Conservation (phyloP, 1,140 invertebrate species). For the Teleopsis dalmanni region DNA sequence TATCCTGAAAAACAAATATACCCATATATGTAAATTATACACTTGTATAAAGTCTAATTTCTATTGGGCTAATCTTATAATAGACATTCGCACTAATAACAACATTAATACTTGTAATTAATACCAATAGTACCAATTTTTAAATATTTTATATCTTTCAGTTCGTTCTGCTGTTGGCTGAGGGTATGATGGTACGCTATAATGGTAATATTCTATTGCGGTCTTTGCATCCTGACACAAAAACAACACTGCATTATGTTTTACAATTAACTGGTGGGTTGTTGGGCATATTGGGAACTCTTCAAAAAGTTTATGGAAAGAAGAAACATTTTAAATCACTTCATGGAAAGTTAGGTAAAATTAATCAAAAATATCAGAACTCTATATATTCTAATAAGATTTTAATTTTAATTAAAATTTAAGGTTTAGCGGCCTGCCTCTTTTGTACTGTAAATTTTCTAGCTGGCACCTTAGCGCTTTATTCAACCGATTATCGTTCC, state of each 20-base stretch:
- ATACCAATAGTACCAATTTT: not conserved
- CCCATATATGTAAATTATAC: too few relatives aligned
- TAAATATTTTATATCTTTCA: slow-evolving; percentile 10
- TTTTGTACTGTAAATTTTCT: slow-evolving; percentile 20
- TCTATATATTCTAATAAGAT: not conserved
- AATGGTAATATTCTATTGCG: slow-evolving; percentile 2
- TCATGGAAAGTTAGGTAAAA: slow-evolving; percentile 13
- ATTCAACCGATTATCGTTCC: slow-evolving; percentile 20
- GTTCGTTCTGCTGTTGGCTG: slow-evolving; percentile 36
- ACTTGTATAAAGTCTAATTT: too few relatives aligned
- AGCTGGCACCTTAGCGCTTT: slow-evolving; percentile 13
- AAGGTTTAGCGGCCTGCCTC: slow-evolving; percentile 14
- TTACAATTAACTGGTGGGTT: slow-evolving; percentile 11
- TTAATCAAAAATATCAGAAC: not conserved
- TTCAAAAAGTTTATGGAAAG: slow-evolving; percentile 10
- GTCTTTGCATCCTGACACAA: not conserved
- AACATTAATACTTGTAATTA: too few relatives aligned
- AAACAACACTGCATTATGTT: slow-evolving; percentile 2
- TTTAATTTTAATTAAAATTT: not conserved
- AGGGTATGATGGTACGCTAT: slow-evolving; percentile 27
- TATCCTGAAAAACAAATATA: too few relatives aligned
- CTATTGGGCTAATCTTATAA: too few relatives aligned
- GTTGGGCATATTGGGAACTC: slow-evolving; percentile 9
- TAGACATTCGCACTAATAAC: too few relatives aligned
- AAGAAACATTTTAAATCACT: slow-evolving; percentile 11